Evolutionary conservation across 2,113 vertebrate genomes (phyloP).

Genomic region (Suncus etruscus): DNA sequence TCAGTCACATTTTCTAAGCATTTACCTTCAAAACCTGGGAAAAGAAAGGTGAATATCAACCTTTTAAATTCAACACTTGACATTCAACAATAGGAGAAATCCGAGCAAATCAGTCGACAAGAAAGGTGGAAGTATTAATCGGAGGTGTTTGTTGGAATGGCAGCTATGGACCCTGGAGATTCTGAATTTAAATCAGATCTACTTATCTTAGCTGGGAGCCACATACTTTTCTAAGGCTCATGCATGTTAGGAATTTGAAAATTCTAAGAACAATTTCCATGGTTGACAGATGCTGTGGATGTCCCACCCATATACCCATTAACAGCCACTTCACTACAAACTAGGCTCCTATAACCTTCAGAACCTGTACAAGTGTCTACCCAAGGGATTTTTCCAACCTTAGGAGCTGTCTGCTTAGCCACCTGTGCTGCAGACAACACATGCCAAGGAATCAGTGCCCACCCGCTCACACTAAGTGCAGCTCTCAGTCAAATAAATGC

Average conservation of each 20-base stretch:
- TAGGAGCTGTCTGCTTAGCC: background rate
- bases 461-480: background rate
- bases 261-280: background rate
- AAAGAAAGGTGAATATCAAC: slow-evolving; percentile 5
- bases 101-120: background rate
- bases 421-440: background rate
- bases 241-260: background rate
- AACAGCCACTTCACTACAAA: slow-evolving; percentile 3
- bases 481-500: background rate
- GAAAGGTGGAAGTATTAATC: background rate
- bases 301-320: background rate
- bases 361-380: background rate
- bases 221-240: background rate
- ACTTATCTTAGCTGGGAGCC: background rate
- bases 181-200: background rate
- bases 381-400: background rate
- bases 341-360: background rate
- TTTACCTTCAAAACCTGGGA: background rate
- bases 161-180: background rate
- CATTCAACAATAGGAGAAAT: background rate
- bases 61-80: background rate
- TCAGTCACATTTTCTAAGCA: background rate
- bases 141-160: background rate
- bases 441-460: background rate
- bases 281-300: background rate